Evolutionary conservation across 30 jellyfish, hydroid and myxozoan species (phyloP).

Genomic region (Hydra vulgaris): DNA sequence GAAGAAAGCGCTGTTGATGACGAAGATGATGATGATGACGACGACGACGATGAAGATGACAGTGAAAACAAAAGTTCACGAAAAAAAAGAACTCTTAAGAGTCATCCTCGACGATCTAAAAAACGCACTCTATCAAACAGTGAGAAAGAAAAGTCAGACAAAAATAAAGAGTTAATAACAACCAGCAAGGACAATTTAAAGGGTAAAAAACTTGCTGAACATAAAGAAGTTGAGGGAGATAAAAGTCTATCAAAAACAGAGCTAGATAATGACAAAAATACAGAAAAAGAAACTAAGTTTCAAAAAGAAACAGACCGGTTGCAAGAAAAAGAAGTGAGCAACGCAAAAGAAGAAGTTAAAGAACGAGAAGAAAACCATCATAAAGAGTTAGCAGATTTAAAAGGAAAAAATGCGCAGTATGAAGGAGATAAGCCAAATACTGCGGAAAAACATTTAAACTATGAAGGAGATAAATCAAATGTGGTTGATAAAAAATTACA

Average conservation of each 20-base stretch:
- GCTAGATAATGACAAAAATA: neutral
- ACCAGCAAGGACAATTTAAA: neutral
- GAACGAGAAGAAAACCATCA: slow-evolving; percentile 6
- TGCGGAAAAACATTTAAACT: neutral
- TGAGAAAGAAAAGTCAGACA: neutral
- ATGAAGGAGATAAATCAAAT: neutral
- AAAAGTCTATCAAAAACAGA: neutral
- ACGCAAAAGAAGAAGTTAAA: slow-evolving; percentile 6
- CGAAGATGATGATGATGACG: slow-evolving; percentile 47
- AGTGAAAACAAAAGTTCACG: slow-evolving; percentile 2
- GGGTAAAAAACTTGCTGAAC: neutral
- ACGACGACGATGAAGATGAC: slow-evolving; percentile 33
- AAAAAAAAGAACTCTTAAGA: slow-evolving; percentile 9
- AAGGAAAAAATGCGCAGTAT: neutral
- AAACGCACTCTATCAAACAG: slow-evolving; percentile 1
- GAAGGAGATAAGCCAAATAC: neutral
- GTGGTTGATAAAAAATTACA: no score
- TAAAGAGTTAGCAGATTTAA: neutral
- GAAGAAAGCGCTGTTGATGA: slow-evolving; percentile 24
- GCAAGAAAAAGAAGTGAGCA: neutral
- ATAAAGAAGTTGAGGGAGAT: neutral
- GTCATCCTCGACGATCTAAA: slow-evolving; percentile 6
- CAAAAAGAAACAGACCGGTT: neutral
- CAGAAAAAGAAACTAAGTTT: neutral
- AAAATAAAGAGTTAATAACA: neutral